A percentile compares a stretch with the other conserved stretches of the same genome.
phyloP scores from a whole-genome alignment of 1,140 invertebrate species.

The Scylla paramamosain region DNA sequence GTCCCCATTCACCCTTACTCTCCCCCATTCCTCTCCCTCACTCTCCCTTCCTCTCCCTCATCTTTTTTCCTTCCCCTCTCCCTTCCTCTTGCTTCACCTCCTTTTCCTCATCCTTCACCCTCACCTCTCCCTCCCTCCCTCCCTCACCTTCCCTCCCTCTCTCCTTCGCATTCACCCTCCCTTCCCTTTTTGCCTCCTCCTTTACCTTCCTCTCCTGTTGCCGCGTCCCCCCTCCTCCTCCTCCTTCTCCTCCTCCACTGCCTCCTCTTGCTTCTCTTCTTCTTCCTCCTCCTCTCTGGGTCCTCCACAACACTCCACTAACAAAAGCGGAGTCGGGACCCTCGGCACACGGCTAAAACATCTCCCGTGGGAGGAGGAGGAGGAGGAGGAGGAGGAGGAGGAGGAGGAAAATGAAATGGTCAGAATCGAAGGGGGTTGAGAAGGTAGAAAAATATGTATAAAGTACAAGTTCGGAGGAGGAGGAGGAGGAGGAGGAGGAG shows the following conservation, averaged over 20 bases:
- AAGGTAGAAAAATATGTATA: background rate
- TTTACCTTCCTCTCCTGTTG: background rate
- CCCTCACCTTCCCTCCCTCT: background rate
- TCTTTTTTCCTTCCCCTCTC: background rate
- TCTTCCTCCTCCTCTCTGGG: background rate
- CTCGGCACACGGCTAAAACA: background rate
- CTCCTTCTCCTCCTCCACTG: background rate
- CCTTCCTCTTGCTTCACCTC: background rate
- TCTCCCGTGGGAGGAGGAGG: background rate
- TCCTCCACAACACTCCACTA: constrained; percentile 4
- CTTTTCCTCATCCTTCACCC: background rate
- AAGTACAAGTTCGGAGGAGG: background rate
- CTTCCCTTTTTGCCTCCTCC: background rate
- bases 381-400: constrained; percentile 12
- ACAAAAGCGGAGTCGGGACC: constrained; percentile 10
- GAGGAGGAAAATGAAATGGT: background rate
- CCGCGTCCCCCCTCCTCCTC: background rate
- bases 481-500: constrained; percentile 1
- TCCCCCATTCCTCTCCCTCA: background rate
- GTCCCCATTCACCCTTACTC: background rate
- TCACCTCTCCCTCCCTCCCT: too few species aligned
- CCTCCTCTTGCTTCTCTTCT: background rate
- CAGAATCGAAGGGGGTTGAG: constrained; percentile 18
- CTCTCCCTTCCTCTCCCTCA: background rate
- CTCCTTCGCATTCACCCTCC: background rate